Evolutionary conservation across 2,113 vertebrate species (phyloP), one percentile per base, ranked within the genome.

Genomic region (Oplegnathus fasciatus): DNA sequence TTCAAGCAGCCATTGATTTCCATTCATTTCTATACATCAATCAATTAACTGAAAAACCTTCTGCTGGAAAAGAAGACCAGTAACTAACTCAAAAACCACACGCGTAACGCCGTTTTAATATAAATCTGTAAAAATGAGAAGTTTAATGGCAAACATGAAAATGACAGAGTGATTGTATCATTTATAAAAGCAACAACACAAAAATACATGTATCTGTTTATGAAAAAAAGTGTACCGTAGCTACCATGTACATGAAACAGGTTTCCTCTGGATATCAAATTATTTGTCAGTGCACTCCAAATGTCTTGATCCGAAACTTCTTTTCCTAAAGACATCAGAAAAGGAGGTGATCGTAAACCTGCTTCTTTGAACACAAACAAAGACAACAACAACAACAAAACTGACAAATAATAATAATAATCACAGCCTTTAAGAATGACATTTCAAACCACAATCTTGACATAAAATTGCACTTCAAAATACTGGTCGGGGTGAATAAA

Each of bases 401-500:
- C 62, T 0, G 67, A 89, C 82, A 85, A 91, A 85, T 68, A 73
- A 86, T 37, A 62, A 89, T 61, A 60, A 83, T 28, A 76, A 94
- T 92, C 96, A 96, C 95, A 96, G 96, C 96, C 93, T 96, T 94
- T 85, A 83, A 93, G 94, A 94, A 96, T 93, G 96, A 96, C 92
- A 91, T 96, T 95, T 91, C 94, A 96, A 97, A 96, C 95, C 96
- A 97, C 95, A 94, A 93, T 85, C 87, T 88, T 46, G 77, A 95
- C 92, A 89, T 83, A 90, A 86, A 97, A 97, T 95, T 95, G 95
- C 95, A 94, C 94, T 93, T 94, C 76, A 91, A 95, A 93, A 94
- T 94, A 94, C 93, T 94, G 93, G 83, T 94, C 66, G 24, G 85
- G 73, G 75, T 89, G 88, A 93, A 92, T 93, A 94, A 92, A 93